Conservation (phyloP, 2,113 vertebrate species). For the Mesitornis unicolor region DNA sequence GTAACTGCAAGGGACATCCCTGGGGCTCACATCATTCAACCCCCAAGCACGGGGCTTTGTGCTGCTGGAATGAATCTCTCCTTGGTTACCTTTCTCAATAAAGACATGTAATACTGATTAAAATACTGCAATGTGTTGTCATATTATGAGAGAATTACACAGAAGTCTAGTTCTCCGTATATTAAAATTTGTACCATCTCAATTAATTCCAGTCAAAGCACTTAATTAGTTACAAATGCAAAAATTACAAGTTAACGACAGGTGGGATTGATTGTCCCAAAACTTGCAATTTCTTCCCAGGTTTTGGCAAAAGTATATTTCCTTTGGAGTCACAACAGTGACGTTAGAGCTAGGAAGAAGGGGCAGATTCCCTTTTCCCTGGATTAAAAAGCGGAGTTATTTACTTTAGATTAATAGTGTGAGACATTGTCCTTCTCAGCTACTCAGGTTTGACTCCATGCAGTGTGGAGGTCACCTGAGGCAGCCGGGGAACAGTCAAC, state of each 20-base stretch:
- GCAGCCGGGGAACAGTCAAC: not conserved
- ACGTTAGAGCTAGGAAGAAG: not conserved
- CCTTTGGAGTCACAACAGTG: not conserved
- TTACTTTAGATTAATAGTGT: not conserved
- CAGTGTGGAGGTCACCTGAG: not conserved
- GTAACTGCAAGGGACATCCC: no score
- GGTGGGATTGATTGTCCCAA: rapidly evolving
- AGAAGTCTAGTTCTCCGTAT: not conserved
- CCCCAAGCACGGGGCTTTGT: not conserved
- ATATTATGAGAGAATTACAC: not conserved
- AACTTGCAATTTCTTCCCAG: rapidly evolving
- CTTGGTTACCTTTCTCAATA: not conserved
- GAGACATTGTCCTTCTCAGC: not conserved
- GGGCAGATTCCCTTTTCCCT: not conserved
- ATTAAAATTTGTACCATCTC: not conserved
- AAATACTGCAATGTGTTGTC: not conserved
- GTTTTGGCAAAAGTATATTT: not conserved
- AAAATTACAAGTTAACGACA: rapidly evolving
- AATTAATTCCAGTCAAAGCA: not conserved
- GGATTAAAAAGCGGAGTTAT: not conserved
- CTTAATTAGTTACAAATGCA: not conserved
- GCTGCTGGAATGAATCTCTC: not conserved
- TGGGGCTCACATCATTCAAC: not conserved
- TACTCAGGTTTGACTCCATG: not conserved
- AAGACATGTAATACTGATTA: not conserved